Conservation (phyloP, 2,888 invertebrate genomes). For the Noctua fimbriata region DNA sequence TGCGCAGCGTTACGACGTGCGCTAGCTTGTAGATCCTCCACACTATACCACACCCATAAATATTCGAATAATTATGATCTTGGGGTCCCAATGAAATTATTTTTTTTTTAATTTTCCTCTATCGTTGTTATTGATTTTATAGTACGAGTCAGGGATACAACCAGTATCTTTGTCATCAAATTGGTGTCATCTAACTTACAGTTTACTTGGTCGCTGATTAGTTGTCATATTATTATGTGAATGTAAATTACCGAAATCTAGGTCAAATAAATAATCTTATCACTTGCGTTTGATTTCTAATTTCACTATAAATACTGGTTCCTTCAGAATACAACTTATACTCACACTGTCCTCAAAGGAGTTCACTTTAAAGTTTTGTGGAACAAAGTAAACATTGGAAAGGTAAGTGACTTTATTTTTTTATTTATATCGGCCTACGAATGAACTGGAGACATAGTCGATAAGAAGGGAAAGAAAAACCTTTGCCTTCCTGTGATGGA, state of each 20-base stretch:
- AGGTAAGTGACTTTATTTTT: not conserved
- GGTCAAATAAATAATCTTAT: conserved; percentile 17
- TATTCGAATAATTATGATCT: too few relatives aligned
- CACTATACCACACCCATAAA: too few relatives aligned
- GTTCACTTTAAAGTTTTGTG: not conserved
- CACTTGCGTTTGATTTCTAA: not conserved
- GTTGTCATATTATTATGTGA: not conserved
- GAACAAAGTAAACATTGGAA: not conserved
- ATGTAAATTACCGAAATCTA: not conserved
- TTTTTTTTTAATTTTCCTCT: too few relatives aligned
- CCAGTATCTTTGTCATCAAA: not conserved
- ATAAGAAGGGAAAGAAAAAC: not conserved
- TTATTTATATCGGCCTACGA: not conserved
- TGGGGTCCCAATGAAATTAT: too few relatives aligned
- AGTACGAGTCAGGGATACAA: not conserved
- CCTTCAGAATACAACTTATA: conserved; percentile 17
- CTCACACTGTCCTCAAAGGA: conserved; percentile 8
- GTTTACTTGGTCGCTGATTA: not conserved
- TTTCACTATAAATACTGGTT: conserved; percentile 36
- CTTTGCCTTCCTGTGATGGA: not conserved
- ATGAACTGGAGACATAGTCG: not conserved
- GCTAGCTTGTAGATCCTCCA: too few relatives aligned
- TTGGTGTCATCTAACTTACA: not conserved
- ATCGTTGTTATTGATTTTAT: not conserved
- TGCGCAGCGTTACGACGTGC: too few relatives aligned